Evolutionary conservation across 2,888 invertebrate species (phyloP).

Genomic region (Phaedon cochleariae): DNA sequence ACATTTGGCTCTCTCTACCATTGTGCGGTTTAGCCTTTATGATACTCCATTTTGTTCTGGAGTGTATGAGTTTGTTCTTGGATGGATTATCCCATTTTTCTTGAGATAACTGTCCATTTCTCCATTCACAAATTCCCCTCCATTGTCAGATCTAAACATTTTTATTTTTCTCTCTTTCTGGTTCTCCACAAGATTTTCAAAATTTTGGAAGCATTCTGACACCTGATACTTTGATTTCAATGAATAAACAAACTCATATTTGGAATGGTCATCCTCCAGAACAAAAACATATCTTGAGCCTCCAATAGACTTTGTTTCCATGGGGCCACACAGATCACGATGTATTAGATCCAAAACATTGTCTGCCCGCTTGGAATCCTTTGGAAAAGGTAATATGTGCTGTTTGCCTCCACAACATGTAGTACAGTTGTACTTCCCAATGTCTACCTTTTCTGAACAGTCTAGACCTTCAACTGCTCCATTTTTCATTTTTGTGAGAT

Average conservation of each 20-base stretch:
- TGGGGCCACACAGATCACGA: constrained; percentile 20
- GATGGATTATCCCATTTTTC: constrained; percentile 15
- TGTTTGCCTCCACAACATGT: constrained; percentile 40
- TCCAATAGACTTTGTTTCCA: constrained; percentile 10
- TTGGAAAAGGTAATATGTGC: constrained; percentile 44
- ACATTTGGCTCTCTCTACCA: constrained; percentile 46
- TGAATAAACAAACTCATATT: constrained; percentile 7
- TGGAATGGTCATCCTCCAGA: neutral
- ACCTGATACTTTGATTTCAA: constrained; percentile 8
- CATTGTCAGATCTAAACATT: too few relatives aligned
- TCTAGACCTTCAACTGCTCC: constrained; percentile 8
- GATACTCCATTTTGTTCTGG: constrained; percentile 36
- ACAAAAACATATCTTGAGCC: constrained; percentile 17
- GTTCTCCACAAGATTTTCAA: constrained; percentile 30
- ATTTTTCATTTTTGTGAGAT: constrained; percentile 15
- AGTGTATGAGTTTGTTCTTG: constrained; percentile 18
- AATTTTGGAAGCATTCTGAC: constrained; percentile 19
- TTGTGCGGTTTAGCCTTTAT: constrained; percentile 44
- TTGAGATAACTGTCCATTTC: constrained; percentile 1
- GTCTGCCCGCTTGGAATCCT: constrained; percentile 22
- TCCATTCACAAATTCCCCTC: constrained; percentile 5
- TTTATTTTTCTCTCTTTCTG: constrained; percentile 29
- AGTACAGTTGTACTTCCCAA: constrained; percentile 8
- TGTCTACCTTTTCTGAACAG: neutral
- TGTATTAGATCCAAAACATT: constrained; percentile 34